Evolutionary conservation across 2,797 vertebrate species (phyloP).

Genomic region (Neosilurus hyrtlii): DNA sequence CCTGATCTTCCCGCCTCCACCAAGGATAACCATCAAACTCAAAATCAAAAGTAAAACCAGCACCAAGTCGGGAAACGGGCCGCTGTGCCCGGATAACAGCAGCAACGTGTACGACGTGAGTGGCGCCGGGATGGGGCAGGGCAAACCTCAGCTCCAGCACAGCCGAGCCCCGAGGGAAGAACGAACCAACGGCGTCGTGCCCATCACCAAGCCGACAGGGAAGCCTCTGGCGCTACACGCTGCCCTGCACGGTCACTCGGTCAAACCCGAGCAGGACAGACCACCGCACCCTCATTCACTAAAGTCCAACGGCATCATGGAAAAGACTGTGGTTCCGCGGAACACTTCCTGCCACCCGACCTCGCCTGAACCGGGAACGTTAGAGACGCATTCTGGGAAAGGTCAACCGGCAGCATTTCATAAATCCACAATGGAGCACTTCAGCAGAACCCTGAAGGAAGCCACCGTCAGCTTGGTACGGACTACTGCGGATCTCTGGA

Average conservation of each 20-base stretch:
- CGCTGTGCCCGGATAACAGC: constrained; percentile 78
- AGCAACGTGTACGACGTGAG: constrained; percentile 64
- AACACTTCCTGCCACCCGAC: constrained; percentile 80
- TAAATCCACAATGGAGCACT: constrained; percentile 86
- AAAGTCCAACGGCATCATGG: constrained; percentile 81
- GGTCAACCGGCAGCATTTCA: constrained; percentile 68
- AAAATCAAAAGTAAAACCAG: constrained; percentile 85
- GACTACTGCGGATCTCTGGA: constrained; percentile 84
- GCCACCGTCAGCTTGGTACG: constrained; percentile 86
- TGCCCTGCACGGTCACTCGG: constrained; percentile 82
- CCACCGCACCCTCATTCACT: constrained; percentile 53
- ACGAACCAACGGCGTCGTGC: constrained; percentile 77
- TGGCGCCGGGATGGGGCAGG: constrained; percentile 71
- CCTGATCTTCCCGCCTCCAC: constrained; percentile 84
- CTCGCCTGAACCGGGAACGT: constrained; percentile 69
- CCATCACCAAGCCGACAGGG: constrained; percentile 70
- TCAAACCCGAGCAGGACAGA: constrained; percentile 75
- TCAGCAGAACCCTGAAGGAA: constrained; percentile 89
- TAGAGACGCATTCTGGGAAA: constrained; percentile 73
- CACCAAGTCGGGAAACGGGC: constrained; percentile 80
- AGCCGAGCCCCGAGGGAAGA: constrained; percentile 74
- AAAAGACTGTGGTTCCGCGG: constrained; percentile 76
- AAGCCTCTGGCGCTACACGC: constrained; percentile 84
- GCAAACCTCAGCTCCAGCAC: constrained; percentile 77
- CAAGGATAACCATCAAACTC: constrained; percentile 92